phyloP scores from a whole-genome alignment of 2,797 vertebrate genomes.

The Poecile montanus region DNA sequence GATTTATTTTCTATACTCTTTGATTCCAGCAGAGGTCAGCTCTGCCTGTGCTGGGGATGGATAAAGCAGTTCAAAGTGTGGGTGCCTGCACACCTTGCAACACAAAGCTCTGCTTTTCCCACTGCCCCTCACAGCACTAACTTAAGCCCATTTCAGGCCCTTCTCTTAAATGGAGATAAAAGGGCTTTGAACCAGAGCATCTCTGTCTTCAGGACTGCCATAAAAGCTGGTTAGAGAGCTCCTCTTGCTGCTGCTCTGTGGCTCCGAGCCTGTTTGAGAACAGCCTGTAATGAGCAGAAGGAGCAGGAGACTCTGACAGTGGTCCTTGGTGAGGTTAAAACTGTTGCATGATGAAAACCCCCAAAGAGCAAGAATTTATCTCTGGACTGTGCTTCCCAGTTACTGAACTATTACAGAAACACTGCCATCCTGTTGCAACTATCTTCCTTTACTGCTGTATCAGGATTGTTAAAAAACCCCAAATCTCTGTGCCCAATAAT shows the following conservation, averaged over 20 bases:
- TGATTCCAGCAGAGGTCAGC: constrained; percentile 15
- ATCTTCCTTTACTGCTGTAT: background rate
- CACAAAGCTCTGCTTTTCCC: background rate
- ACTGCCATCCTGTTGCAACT: background rate
- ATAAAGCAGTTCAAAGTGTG: background rate
- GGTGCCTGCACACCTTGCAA: background rate
- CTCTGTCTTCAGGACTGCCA: background rate
- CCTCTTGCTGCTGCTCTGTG: background rate
- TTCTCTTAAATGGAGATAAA: background rate
- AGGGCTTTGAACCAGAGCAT: background rate
- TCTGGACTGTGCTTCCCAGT: background rate
- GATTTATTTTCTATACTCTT: background rate
- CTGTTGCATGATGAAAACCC: background rate
- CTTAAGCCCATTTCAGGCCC: background rate
- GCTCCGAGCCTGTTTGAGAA: background rate
- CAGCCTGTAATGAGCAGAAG: background rate
- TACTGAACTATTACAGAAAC: background rate
- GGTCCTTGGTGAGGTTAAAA: background rate
- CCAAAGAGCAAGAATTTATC: background rate
- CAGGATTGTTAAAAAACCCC: background rate
- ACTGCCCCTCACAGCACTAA: background rate
- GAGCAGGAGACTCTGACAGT: background rate
- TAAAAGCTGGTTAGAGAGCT: background rate
- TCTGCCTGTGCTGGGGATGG: background rate
- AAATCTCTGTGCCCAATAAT: background rate